Base-by-base conservation (phyloP, 2,888 invertebrate genomes). In the Myopa tessellatipennis region DNA sequence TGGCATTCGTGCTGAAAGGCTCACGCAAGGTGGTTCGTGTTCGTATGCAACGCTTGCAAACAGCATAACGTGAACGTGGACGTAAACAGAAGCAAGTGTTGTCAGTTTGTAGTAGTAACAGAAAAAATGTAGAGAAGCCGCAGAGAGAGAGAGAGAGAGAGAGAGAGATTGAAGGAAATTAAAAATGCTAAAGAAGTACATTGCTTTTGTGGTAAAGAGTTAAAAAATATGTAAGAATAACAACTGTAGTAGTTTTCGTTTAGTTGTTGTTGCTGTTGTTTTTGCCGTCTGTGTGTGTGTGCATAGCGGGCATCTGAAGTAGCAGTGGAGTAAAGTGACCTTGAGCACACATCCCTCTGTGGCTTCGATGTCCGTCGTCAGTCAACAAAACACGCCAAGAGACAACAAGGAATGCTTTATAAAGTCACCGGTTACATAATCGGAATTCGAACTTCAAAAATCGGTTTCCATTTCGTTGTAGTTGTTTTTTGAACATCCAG, bases 1-100 rank as follows among this genome's bases (percentile, higher is more conserved):
- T 74, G 50, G 63, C 74, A 74, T 74, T 74, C 65, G 74, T 10
- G 74, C 50, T 74, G 50, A 65, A 50, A 65, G 74, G 63, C 74
- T 74, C 74, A 52, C 63, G 65, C 52, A 74, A 74, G n/a, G 65
- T 63, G 36, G 74, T 38, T 65, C 63, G 74, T 60, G 52, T 58
- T 38, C n/a, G 70, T 16, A 12, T 1, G 58, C 58, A 58, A 12
- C 58, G 18, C 18, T 58, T 58, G 4, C 12, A 58, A 8, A 58
- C 8, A 61, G 26, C 26, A n/a, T 61, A 61, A 61, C 61, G 61
- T 61, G 4, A 61, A 61, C 26, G 61, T 58, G 7, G 4, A 58
- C 61, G 61, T 61, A 12, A 61, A 61, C 26, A 61, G 12, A 61
- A 61, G n/a, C 61, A 26, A 26, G n/a, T 45, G 45, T 45, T 26